A percentile compares a stretch with the other conserved stretches of the same genome.
These are phyloP conservation scores for Pseudorhombus dupliciocellatus DNA, from an alignment of 2,113 vertebrate species.

Conservation along the genomic window DNA sequence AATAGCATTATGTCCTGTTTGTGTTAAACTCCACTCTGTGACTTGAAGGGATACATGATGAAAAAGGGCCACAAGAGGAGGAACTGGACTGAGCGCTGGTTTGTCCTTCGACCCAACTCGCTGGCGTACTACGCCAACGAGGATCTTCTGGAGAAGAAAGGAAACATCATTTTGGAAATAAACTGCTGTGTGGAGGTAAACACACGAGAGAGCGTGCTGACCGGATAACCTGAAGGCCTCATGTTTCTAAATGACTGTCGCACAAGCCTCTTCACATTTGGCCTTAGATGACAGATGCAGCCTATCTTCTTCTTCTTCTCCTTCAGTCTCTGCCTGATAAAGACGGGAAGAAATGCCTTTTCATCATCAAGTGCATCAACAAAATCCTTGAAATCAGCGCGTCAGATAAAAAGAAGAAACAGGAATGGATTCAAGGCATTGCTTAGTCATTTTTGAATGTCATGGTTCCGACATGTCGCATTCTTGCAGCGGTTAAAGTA, in stretches of 20 bases:
- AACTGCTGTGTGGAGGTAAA: conserved; percentile 95
- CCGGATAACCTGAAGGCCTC: background rate
- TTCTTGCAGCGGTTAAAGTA: background rate
- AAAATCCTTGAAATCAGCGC: conserved; percentile 95
- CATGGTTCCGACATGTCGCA: background rate
- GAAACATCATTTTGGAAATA: conserved; percentile 87
- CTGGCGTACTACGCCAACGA: conserved; percentile 92
- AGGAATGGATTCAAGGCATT: conserved; percentile 96
- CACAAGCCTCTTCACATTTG: background rate
- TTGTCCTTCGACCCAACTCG: conserved; percentile 87
- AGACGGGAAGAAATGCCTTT: conserved; percentile 95
- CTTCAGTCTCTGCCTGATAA: conserved; percentile 91
- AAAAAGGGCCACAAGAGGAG: conserved; percentile 97
- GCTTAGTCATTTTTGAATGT: conserved; percentile 4
- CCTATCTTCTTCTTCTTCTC: conserved; percentile 32
- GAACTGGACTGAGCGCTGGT: conserved; percentile 98
- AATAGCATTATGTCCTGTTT: background rate
- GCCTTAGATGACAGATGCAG: background rate
- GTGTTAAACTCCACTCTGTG: conserved; percentile 3
- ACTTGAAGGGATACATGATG: conserved; percentile 92
- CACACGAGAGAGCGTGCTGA: conserved; percentile 20
- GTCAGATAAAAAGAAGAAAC: conserved; percentile 97
- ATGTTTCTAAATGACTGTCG: background rate
- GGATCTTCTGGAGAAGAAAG: conserved; percentile 93
- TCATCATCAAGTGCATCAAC: conserved; percentile 90